A percentile compares a stretch with the other conserved stretches of the same genome.
phyloP scores from a whole-genome alignment of 1,140 invertebrate species.

The Melipona quadrifasciata region DNA sequence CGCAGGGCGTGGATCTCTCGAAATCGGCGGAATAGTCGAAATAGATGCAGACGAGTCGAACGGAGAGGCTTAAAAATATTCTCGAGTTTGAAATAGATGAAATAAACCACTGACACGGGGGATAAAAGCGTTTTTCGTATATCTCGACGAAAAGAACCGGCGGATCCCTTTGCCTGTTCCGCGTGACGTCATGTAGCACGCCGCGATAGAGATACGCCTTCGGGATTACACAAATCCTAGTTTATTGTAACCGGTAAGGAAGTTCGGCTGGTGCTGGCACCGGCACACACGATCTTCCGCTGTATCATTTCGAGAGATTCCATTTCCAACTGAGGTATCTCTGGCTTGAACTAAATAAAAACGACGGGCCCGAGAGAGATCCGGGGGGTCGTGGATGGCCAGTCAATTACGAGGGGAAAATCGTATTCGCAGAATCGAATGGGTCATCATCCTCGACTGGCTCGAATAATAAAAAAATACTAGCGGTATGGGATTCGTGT shows the following conservation, averaged over 20 bases:
- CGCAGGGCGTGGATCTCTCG: no score
- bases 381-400: background rate
- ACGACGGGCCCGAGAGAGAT: background rate
- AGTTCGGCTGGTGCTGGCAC: background rate
- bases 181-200: conserved; percentile 16
- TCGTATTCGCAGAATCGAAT: background rate
- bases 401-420: background rate
- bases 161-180: background rate
- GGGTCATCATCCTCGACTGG: background rate
- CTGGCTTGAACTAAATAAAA: background rate
- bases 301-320: background rate
- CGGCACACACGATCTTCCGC: background rate
- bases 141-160: background rate
- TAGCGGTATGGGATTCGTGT: background rate
- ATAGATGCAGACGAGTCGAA: no score
- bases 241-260: conserved; percentile 36
- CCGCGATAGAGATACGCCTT: conserved; percentile 7
- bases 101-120: background rate
- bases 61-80: no score
- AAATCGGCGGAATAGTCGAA: no score
- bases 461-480: no score
- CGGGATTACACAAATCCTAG: conserved; percentile 34
- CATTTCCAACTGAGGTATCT: background rate
- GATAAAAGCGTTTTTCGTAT: conserved; percentile 11
- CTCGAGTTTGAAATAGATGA: background rate